Base-by-base conservation (phyloP, 2,888 invertebrate genomes). In the Lasioglossum oenotherae region DNA sequence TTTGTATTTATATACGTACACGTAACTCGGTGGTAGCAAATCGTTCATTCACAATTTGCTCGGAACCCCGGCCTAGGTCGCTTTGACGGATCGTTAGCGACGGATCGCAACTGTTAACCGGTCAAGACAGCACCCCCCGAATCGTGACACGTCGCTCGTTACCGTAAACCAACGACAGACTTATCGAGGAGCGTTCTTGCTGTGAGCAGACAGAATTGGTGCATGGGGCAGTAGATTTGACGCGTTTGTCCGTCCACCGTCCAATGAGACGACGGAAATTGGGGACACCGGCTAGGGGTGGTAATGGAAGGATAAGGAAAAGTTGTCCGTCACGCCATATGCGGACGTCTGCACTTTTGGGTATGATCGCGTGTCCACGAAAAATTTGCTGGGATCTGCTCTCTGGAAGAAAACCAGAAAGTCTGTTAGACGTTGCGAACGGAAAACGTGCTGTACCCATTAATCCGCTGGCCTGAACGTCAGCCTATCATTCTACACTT, bases 151-250 rank as follows among this genome's bases (percentile, higher is more conserved):
- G 84, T 78, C 67, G 81, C 89, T 90, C 89, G 91, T 91, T 90
- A 90, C 46, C 82, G 90, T 87, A 84, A 87, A 85, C 82, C 78
- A 67, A 53, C 80, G 77, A n/a, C 81, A 27, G 82, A 88, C 85
- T 82, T 89, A 78, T 73, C 78, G 31, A 27, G 67, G 77, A 83
- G 82, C 78, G 82, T 85, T 71, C 81, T 71, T 14, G 53, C 76
- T 84, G 78, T 74, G 78, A 78, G 80, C 85, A 46, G 77, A 71
- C 35, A 67, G 71, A 44, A 80, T 83, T 76, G 73, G 76, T 69
- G 85, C 80, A 74, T 19, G 38, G 78, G 79, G 27, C 71, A 74
- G 60, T 53, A 90, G 90, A 92, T 93, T 91, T 92, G 91, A 91
- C 91, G 86, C 73, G 75, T 31, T 67, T 67, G 81, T 31, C 76